phyloP scores from a whole-genome alignment of 2,888 invertebrate species.

The Lepidocyrtoides sp. region DNA sequence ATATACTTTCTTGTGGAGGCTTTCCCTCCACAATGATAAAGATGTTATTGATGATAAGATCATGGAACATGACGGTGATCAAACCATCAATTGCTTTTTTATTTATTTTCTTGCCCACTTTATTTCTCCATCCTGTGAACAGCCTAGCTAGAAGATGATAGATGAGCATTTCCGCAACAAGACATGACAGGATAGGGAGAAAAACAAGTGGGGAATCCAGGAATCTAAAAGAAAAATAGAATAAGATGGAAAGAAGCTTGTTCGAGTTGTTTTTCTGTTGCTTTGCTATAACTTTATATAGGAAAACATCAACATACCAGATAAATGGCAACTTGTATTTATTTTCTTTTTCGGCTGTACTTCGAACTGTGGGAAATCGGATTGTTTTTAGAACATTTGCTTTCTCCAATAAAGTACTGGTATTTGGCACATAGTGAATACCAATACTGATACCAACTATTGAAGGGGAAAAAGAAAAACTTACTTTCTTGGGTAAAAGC shows the following conservation, averaged over 20 bases:
- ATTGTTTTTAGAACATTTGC: no score
- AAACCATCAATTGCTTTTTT: slow-evolving; percentile 22
- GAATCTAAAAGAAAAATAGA: neutral
- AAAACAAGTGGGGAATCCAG: no score
- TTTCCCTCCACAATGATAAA: neutral
- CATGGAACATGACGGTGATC: neutral
- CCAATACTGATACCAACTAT: no score
- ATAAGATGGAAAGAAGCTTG: neutral
- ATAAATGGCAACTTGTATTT: no score
- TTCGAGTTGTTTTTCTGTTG: neutral
- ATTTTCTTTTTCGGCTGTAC: no score
- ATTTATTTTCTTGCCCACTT: neutral
- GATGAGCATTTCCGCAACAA: slow-evolving; percentile 52
- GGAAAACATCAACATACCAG: no score
- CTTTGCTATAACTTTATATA: no score
- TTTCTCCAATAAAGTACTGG: no score
- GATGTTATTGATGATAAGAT: slow-evolving; percentile 14
- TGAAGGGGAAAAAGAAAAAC: no score
- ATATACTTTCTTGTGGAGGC: neutral
- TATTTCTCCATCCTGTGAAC: neutral
- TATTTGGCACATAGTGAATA: no score
- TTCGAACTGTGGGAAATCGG: no score
- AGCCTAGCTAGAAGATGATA: slow-evolving; percentile 25
- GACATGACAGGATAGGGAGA: neutral
- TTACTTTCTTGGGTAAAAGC: no score